These are phyloP conservation scores for Todiramphus saurophagus DNA, from an alignment of 2,113 vertebrate species.

Conservation along the genomic window DNA sequence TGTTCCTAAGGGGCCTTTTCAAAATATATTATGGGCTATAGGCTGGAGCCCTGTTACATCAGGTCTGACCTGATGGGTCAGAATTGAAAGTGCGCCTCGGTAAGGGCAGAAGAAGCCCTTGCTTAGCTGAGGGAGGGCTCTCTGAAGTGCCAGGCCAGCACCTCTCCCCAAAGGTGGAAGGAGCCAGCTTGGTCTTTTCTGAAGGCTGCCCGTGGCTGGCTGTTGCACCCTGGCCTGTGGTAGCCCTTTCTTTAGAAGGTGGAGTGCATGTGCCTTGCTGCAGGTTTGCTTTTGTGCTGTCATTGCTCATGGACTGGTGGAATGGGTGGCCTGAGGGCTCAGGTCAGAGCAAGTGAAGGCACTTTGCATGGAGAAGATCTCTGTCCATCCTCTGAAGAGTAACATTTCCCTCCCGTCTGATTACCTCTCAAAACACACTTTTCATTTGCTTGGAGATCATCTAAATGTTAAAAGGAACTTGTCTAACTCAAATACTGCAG, in stretches of 20 bases:
- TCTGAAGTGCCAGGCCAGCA: background rate
- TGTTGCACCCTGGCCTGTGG: no score
- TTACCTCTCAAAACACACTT: background rate
- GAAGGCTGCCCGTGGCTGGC: background rate
- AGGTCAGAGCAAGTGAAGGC: background rate
- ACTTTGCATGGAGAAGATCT: background rate
- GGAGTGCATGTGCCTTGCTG: background rate
- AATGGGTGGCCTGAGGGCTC: background rate
- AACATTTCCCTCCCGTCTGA: background rate
- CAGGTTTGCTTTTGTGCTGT: background rate
- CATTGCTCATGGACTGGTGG: rapidly evolving
- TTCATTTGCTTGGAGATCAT: background rate
- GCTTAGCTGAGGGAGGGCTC: background rate
- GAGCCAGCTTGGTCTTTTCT: background rate
- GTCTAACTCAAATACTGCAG: background rate
- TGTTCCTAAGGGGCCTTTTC: background rate
- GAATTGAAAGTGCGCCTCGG: background rate
- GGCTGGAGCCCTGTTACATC: background rate
- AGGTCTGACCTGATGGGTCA: background rate
- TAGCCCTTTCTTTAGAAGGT: background rate
- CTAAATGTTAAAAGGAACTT: background rate
- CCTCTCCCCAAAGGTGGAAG: background rate
- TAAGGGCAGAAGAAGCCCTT: background rate
- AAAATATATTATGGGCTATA: background rate
- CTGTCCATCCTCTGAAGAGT: background rate